phyloP scores from a whole-genome alignment of 2,888 invertebrate genomes.

The Chesias legatella region DNA sequence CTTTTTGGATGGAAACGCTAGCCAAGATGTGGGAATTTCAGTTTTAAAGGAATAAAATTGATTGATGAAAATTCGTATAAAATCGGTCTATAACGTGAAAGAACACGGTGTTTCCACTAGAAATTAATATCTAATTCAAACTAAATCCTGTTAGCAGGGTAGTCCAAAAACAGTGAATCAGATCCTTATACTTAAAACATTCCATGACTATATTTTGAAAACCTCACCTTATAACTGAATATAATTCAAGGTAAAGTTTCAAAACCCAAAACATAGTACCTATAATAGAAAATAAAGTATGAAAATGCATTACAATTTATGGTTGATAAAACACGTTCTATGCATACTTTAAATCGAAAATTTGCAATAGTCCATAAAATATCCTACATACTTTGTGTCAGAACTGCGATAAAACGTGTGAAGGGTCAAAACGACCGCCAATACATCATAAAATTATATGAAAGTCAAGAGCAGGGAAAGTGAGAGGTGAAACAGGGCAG shows the following conservation, averaged over 20 bases:
- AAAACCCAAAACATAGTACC: conserved; percentile 11
- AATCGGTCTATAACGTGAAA: no score
- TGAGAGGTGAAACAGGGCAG: conserved; percentile 68
- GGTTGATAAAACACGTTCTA: conserved; percentile 45
- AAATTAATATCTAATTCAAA: no score
- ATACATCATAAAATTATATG: conserved; percentile 80
- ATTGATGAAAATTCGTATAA: no score
- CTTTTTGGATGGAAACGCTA: no score
- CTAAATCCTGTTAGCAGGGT: no score
- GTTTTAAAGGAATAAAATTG: no score
- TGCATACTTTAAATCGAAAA: conserved; percentile 57
- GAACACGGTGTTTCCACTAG: no score
- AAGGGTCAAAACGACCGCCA: conserved; percentile 73
- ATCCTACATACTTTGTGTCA: conserved; percentile 42
- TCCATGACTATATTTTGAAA: no score
- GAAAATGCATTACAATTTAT: conserved; percentile 39
- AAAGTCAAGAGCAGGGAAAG: conserved; percentile 77
- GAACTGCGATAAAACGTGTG: conserved; percentile 70
- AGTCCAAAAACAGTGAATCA: no score
- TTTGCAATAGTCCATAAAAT: conserved; percentile 46
- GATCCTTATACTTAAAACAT: no score
- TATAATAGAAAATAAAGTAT: conserved; percentile 10
- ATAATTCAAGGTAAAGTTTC: conserved; percentile 8
- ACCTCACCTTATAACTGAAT: not conserved
- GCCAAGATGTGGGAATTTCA: no score